Evolutionary conservation across 2,113 vertebrate species (phyloP).

Genomic region (Pteronura brasiliensis): DNA sequence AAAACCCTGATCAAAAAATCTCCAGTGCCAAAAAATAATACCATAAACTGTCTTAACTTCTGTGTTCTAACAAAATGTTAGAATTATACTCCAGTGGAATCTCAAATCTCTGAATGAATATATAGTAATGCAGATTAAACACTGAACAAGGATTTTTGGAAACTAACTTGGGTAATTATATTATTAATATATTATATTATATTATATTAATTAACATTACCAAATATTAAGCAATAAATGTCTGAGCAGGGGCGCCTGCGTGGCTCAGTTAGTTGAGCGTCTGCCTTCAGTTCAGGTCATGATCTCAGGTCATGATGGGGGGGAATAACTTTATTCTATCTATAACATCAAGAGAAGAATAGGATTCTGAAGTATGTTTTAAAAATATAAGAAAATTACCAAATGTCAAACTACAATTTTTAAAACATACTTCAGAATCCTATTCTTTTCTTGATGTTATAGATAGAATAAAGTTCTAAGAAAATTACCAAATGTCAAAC

Average conservation of each 20-base stretch:
- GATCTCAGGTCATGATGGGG: background rate
- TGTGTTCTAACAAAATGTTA: background rate
- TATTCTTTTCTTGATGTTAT: too few relatives aligned
- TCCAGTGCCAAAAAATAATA: background rate
- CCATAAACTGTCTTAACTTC: background rate
- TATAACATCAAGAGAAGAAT: conserved; percentile 9
- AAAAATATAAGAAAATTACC: conserved; percentile 1
- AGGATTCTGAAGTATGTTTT: background rate
- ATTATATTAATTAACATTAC: background rate
- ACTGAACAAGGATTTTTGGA: background rate
- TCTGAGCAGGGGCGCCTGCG: background rate
- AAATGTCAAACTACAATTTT: background rate
- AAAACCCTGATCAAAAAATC: background rate
- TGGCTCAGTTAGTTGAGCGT: too few relatives aligned
- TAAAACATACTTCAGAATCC: too few relatives aligned
- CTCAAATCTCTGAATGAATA: background rate
- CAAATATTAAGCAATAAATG: background rate
- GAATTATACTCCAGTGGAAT: background rate
- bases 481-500: background rate
- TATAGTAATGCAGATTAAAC: background rate
- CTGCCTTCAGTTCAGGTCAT: too few relatives aligned
- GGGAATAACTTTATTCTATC: background rate
- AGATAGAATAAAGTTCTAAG: too few relatives aligned
- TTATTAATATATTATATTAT: too few relatives aligned
- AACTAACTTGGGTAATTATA: conserved; percentile 17